A percentile compares a stretch with the other conserved stretches of the same genome.
Conservation (phyloP, 1,140 invertebrate genomes). For the Hetaerina americana region DNA sequence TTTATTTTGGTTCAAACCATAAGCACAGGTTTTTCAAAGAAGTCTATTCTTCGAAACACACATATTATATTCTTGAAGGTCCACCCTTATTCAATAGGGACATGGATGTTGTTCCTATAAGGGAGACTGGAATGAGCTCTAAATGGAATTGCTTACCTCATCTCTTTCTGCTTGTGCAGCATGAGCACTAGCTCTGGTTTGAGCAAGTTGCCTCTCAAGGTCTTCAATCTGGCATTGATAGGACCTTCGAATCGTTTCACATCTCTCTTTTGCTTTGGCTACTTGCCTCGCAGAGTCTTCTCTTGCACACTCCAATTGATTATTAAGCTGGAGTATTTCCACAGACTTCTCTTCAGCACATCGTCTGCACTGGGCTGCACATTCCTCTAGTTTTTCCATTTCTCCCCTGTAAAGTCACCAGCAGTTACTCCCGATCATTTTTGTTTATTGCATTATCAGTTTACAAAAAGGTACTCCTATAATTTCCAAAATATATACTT, state of each 20-base stretch:
- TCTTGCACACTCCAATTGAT: slow-evolving; percentile 27
- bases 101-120: background rate
- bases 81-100: slow-evolving; percentile 5
- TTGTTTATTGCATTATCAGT: no score
- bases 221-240: slow-evolving; percentile 49
- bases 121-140: slow-evolving; percentile 6
- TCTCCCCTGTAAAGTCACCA: slow-evolving; percentile 2
- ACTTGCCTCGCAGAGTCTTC: slow-evolving; percentile 59
- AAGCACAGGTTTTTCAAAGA: no score
- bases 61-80: no score
- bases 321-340: slow-evolving; percentile 41
- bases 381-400: slow-evolving; percentile 27
- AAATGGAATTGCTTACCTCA: slow-evolving; percentile 31
- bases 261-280: slow-evolving; percentile 49
- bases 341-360: slow-evolving; percentile 30
- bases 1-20: no score
- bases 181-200: slow-evolving; percentile 42
- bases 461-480: no score
- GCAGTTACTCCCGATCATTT: no score
- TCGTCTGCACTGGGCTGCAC: slow-evolving; percentile 23
- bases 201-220: slow-evolving; percentile 47
- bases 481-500: no score
- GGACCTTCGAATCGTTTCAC: slow-evolving; percentile 41
- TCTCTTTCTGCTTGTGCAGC: slow-evolving; percentile 49
- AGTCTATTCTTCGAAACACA: no score